Conservation (phyloP, 2,113 vertebrate species). For the Sinocyclocheilus grahami region DNA sequence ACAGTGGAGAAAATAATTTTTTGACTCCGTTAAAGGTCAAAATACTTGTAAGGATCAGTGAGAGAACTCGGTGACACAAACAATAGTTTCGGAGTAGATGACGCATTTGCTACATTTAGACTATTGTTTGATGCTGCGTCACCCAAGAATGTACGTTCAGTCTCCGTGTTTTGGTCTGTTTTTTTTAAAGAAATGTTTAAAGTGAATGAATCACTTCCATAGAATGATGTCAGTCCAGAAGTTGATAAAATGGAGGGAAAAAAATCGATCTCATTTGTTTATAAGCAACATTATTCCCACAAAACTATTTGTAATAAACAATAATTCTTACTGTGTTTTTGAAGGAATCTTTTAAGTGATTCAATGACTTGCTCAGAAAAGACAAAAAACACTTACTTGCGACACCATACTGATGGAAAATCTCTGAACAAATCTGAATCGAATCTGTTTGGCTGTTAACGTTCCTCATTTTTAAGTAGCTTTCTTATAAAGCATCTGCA, state of each 20-base stretch:
- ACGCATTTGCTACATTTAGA: background rate
- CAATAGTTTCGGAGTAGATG: background rate
- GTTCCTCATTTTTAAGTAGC: background rate
- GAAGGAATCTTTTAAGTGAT: background rate
- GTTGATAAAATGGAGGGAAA: background rate
- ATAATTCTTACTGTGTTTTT: background rate
- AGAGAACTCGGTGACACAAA: background rate
- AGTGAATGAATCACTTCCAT: background rate
- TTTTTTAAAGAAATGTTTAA: background rate
- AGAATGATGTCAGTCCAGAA: background rate
- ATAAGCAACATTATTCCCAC: background rate
- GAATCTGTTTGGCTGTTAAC: background rate
- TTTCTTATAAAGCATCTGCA: background rate
- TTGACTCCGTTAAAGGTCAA: slow-evolving; percentile 5
- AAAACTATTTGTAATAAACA: background rate
- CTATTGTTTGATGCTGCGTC: background rate
- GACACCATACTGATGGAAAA: too few species aligned
- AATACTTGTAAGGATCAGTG: background rate
- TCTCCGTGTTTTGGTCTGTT: background rate
- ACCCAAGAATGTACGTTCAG: background rate
- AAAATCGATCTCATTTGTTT: background rate
- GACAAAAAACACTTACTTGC: background rate
- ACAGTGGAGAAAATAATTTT: too few species aligned
- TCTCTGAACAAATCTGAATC: background rate
- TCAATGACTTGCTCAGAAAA: background rate